A percentile compares a stretch with the other conserved stretches of the same genome.
These are phyloP conservation scores for Caenorhabditis sp. DNA, from an alignment of 2,888 invertebrate genomes.

Conservation along the genomic window DNA sequence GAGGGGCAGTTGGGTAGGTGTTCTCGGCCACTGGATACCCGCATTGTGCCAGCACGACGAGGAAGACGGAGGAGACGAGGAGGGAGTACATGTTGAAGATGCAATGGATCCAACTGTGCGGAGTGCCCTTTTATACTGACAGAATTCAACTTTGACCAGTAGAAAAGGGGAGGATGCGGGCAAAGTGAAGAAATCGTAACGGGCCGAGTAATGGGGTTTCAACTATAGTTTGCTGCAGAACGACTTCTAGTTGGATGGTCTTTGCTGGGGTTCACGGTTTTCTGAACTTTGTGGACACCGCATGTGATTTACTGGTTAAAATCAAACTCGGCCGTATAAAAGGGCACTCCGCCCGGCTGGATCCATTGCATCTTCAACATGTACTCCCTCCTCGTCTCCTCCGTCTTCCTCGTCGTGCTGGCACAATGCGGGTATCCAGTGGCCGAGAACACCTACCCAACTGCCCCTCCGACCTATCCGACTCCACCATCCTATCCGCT, in stretches of 20 bases:
- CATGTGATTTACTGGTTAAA: neutral
- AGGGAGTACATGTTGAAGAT: conserved; percentile 17
- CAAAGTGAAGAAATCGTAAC: too few species aligned
- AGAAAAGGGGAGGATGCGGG: too few species aligned
- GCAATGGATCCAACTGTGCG: neutral
- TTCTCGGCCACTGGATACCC: conserved; percentile 13
- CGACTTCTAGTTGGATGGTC: too few species aligned
- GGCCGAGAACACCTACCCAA: conserved; percentile 8
- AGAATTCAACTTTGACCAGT: conserved; percentile 11
- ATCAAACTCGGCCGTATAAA: conserved; percentile 4
- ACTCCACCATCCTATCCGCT: neutral
- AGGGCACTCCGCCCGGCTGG: neutral
- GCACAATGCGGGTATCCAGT: conserved; percentile 17
- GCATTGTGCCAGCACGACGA: conserved; percentile 8
- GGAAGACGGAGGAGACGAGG: conserved; percentile 8
- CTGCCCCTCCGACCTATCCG: conserved; percentile 7
- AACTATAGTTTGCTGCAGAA: too few species aligned
- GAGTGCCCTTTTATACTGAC: neutral
- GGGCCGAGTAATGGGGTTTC: too few species aligned
- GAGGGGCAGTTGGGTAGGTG: conserved; percentile 7
- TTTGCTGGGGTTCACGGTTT: too few species aligned
- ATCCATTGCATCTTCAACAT: neutral
- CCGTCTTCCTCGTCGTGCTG: conserved; percentile 15
- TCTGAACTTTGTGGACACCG: too few species aligned
- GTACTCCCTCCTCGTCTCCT: conserved; percentile 14